These are phyloP conservation scores for Drosophila triauraria DNA, from an alignment of 1,140 invertebrate species.

Conservation along the genomic window DNA sequence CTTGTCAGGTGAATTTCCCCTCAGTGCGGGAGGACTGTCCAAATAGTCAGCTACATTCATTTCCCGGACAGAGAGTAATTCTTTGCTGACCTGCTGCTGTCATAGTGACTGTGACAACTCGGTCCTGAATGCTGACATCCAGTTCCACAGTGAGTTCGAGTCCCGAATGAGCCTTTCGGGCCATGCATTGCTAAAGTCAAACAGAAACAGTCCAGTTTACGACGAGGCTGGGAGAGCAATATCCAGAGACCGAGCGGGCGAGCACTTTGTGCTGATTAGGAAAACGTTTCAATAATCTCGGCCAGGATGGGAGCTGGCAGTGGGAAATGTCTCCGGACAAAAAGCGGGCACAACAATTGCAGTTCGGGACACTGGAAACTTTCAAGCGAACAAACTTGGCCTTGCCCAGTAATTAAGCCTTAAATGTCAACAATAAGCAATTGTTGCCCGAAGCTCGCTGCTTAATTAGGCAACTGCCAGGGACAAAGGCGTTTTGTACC, in stretches of 20 bases:
- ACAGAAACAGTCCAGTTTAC: slow-evolving; percentile 59
- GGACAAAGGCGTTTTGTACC: slow-evolving; percentile 58
- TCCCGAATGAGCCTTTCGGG: slow-evolving; percentile 50
- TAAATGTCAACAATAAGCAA: slow-evolving; percentile 63
- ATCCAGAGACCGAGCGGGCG: background rate
- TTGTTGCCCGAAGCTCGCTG: slow-evolving; percentile 55
- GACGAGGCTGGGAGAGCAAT: slow-evolving; percentile 11
- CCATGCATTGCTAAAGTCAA: slow-evolving; percentile 54
- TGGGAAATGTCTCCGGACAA: slow-evolving; percentile 44
- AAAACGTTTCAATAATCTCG: slow-evolving; percentile 76
- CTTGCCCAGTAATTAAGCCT: slow-evolving; percentile 68
- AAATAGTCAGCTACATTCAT: slow-evolving; percentile 62
- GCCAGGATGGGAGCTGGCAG: slow-evolving; percentile 16
- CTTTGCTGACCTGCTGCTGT: slow-evolving; percentile 49
- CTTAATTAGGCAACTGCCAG: slow-evolving; percentile 64
- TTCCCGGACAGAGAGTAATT: slow-evolving; percentile 25
- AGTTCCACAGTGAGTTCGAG: background rate
- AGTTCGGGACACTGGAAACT: slow-evolving; percentile 52
- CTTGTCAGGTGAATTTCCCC: background rate
- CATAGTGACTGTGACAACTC: slow-evolving; percentile 63
- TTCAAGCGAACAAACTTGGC: slow-evolving; percentile 63
- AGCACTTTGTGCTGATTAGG: slow-evolving; percentile 81
- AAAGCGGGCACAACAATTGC: slow-evolving; percentile 58
- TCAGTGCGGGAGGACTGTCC: background rate
- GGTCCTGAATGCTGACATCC: slow-evolving; percentile 9